Evolutionary conservation across 2,888 invertebrate species (phyloP).

Genomic region (Ophonus ardosiacus): DNA sequence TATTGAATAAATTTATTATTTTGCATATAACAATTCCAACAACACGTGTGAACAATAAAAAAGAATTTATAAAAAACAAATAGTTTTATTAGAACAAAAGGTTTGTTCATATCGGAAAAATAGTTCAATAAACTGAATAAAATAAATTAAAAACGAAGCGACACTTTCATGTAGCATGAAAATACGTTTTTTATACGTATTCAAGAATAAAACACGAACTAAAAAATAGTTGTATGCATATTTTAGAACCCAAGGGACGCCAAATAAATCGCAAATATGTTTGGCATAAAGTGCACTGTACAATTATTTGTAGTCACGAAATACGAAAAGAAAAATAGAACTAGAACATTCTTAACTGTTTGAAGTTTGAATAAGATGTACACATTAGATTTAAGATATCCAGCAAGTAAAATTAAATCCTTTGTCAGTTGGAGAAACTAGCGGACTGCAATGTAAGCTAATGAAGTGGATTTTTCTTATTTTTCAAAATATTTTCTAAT

Average conservation of each 20-base stretch:
- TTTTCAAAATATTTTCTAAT: slow-evolving; percentile 31
- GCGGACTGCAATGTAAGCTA: neutral
- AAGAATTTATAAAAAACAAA: neutral
- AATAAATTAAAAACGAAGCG: neutral
- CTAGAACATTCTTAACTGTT: neutral
- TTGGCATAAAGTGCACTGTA: slow-evolving; percentile 18
- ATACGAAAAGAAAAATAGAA: neutral
- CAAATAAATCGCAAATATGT: slow-evolving; percentile 36
- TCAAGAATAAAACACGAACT: slow-evolving; percentile 31
- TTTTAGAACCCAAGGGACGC: slow-evolving; percentile 23
- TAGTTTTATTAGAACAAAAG: neutral
- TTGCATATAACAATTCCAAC: neutral
- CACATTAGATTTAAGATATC: slow-evolving; percentile 10
- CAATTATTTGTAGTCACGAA: slow-evolving; percentile 35
- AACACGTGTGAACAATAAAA: neutral
- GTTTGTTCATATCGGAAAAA: neutral
- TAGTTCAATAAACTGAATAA: neutral
- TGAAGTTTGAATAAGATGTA: neutral
- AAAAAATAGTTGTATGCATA: slow-evolving; percentile 43
- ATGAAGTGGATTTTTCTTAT: slow-evolving; percentile 6
- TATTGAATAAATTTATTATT: neutral
- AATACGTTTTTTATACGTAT: neutral
- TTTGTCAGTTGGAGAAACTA: slow-evolving; percentile 27
- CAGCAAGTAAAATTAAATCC: slow-evolving; percentile 16
- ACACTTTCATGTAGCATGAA: neutral